Base-by-base conservation (phyloP, 2,797 vertebrate species). In the Knipowitschia caucasica region DNA sequence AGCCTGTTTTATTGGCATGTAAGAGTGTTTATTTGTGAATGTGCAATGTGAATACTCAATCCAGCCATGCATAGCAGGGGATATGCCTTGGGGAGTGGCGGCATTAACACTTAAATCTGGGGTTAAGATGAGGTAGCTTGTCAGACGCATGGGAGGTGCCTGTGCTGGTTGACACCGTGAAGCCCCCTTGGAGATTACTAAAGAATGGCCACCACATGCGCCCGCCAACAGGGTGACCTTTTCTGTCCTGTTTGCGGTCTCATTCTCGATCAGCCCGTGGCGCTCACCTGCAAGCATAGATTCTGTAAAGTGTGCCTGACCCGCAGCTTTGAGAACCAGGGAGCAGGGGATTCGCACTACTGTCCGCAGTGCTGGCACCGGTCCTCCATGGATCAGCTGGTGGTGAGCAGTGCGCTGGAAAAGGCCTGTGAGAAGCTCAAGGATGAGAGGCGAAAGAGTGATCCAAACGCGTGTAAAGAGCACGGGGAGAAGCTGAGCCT, bases 161-260 rank as follows among this genome's bases (percentile, higher is more conserved):
- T 71, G 43, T 10, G 23, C 1, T 35, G 68, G 52, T 46, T 43
- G 56, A 68, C 63, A 76, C 59, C 62, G 12, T 3, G 56, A 68
- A 71, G 58, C 53, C 26, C 44, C 64, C 27, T 40, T 31, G 38
- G 71, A 50, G 50, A 75, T 77, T 59, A 23, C 29, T n/a, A 33
- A 49, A 49, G 46, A 61, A 91, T 91, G 89, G 77, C 87, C 35
- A 75, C 64, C 64, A 77, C 75, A 58, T 69, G 35, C 17, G 36
- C 46, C 59, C 59, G 40, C 51, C 66, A 33, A 0, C 79, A 86
- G 38, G 92, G 94, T 38, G 92, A 95, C 62, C 80, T 95, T 58
- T 85, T 86, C 4, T 94, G 94, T 40, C 92, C 92, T 40, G 74
- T 95, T 62, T 95, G 94, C 69, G 92, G 92, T 53, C 85, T 91